Base-by-base conservation (phyloP, 2,888 invertebrate species). In the Rhamnusium bicolor region DNA sequence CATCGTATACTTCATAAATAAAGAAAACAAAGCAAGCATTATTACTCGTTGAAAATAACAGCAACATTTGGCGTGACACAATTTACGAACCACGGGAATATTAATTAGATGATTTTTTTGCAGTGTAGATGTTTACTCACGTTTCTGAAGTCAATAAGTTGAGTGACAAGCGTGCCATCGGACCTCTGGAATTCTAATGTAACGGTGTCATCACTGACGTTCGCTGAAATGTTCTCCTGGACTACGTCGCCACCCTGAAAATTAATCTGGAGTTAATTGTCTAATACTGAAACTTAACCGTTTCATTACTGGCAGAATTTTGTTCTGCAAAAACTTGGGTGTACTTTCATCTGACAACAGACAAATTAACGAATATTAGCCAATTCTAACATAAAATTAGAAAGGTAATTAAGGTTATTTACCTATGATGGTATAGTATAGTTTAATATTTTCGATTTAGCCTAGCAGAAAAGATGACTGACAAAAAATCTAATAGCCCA, bases 111-210 rank as follows among this genome's bases (percentile, higher is more conserved):
- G 12, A 40, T 40, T 0, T 40, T n/a, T n/a, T 40, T 40, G 4
- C 32, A 40, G 40, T 40, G 40, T 40, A 40, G 2, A 2, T n/a
- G 4, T 40, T 40, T 77, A 91, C 94, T 93, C 90, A 97, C 98
- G 91, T 96, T 96, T 89, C 94, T 94, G 88, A 98, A 98, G 89
- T 98, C 98, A 74, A 98, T 95, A 75, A 98, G 92, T 87, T 98
- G 97, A 1, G 97, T 96, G 72, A 98, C 93, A 79, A 95, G 91
- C 12, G 97, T 96, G 66, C 98, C 98, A 87, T 98, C 98, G 8
- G 96, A 94, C 81, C 96, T 92, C 87, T 96, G 94, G 86, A 97
- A 97, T 87, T 97, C 96, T 83, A 98, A 89, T 32, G 92, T 94
- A 79, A 98, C 94, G 62, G 96, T 93, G 88, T 98, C 97, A 83